Base-by-base conservation (phyloP, 1,140 invertebrate genomes). In the Macrobrachium rosenbergii region DNA sequence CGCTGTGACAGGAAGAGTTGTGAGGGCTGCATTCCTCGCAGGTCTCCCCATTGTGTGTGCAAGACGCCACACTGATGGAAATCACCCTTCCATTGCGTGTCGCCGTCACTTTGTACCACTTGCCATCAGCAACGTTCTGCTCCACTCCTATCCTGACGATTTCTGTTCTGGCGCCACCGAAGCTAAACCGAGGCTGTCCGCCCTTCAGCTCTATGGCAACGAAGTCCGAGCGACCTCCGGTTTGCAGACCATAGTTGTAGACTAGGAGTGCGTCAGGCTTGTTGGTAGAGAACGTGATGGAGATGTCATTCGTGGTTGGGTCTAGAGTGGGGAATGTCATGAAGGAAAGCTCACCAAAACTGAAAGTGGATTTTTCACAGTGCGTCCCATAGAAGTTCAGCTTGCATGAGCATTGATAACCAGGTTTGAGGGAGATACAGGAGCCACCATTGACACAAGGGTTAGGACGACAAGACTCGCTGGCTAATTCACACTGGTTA, bases 41-140 rank as follows among this genome's bases (percentile, higher is more conserved):
- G 58, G 94, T 91, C 91, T 97, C 96, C 0, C 97, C 97, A 91
- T 96, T 95, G 88, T 90, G 87, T 0, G 90, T 88, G 45, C 90
- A 90, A 28, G 93, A 93, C 5, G 95, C 94, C 6, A 98, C 94
- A 90, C 95, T 97, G 21, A 98, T 91, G 2, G 96, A 97, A 73
- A 97, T 95, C 0, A 97, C 95, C 85, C 96, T 93, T 69, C 96
- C 96, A 91, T 97, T 98, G 90, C 97, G 94, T 0, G 96, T 98
- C 0, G 97, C 97, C 5, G 96, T 97, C 8, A 99, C 94, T 91
- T 97, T 97, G 90, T 97, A 95, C 98, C 98, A 99, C 82, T 94
- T 94, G 14, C 97, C 97, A 92, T 98, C 96, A 0, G 96, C 94
- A 2, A 99, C 93, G 87, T 94, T 94, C 67, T 93, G 93, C 17